A percentile compares a stretch with the other conserved stretches of the same genome.
phyloP scores from a whole-genome alignment of 53 echinoderm and acorn worm species.

The Holothuria scabra region DNA sequence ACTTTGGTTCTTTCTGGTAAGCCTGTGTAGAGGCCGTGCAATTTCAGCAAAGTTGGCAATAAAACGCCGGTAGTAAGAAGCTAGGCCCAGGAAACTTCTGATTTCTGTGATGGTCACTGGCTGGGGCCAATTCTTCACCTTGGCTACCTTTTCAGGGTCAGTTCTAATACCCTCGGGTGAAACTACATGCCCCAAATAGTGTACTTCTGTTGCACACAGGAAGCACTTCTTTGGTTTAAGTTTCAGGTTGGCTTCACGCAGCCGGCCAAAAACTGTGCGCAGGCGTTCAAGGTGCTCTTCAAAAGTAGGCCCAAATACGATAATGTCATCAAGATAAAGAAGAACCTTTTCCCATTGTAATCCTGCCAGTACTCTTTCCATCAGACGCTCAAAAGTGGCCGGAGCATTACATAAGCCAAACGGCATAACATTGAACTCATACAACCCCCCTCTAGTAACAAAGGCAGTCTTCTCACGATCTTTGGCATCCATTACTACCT shows the following conservation, averaged over 20 bases:
- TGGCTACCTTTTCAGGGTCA: slow-evolving; percentile 23
- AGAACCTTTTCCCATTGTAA: slow-evolving; percentile 74
- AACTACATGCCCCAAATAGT: slow-evolving; percentile 55
- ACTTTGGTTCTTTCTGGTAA: too few relatives aligned
- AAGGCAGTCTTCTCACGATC: slow-evolving; percentile 1
- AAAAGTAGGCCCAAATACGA: slow-evolving; percentile 51
- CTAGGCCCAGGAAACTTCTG: slow-evolving; percentile 57
- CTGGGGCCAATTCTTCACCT: slow-evolving; percentile 44
- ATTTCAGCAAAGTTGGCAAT: slow-evolving; percentile 50
- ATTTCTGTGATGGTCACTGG: slow-evolving; percentile 52
- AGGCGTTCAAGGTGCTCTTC: slow-evolving; percentile 39
- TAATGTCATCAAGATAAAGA: slow-evolving; percentile 74
- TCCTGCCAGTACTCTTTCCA: slow-evolving; percentile 24
- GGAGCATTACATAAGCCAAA: background rate
- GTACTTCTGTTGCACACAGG: slow-evolving; percentile 18
- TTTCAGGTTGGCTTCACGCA: background rate
- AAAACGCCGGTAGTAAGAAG: slow-evolving; percentile 63
- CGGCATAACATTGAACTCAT: background rate
- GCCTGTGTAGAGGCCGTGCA: slow-evolving; percentile 53
- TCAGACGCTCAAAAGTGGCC: too few relatives aligned
- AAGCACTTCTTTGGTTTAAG: too few relatives aligned
- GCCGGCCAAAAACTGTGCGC: background rate
- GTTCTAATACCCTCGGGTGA: too few relatives aligned
- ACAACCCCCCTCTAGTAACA: slow-evolving; percentile 5
- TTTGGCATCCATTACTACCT: too few relatives aligned